Conservation (phyloP, 2,888 invertebrate species). For the Pollenia labialis region DNA sequence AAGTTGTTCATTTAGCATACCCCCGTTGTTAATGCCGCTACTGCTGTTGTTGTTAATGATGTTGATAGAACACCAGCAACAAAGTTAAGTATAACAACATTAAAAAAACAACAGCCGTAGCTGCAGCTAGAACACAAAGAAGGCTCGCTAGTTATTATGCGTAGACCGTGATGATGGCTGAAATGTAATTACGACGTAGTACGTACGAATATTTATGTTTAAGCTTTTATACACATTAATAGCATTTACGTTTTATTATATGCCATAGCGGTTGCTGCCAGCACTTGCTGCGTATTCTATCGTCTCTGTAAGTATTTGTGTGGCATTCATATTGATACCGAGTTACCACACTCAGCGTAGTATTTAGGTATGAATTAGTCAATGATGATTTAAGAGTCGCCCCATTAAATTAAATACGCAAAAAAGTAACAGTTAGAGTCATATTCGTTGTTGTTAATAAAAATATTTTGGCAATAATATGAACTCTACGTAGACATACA, state of each 20-base stretch:
- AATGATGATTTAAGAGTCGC: neutral
- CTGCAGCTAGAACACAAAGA: slow-evolving; percentile 2
- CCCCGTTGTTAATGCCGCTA: neutral
- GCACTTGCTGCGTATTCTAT: neutral
- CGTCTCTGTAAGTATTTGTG: slow-evolving; percentile 20
- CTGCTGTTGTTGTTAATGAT: slow-evolving; percentile 42
- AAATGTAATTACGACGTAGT: slow-evolving; percentile 42
- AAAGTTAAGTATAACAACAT: slow-evolving; percentile 19
- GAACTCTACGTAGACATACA: slow-evolving; percentile 11
- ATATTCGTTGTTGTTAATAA: slow-evolving; percentile 46
- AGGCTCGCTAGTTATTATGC: slow-evolving; percentile 32
- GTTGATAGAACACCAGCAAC: slow-evolving; percentile 53
- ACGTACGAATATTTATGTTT: slow-evolving; percentile 3
- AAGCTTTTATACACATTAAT: neutral
- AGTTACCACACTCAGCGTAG: neutral
- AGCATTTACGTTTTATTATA: neutral
- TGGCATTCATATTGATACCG: neutral
- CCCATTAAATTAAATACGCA: neutral
- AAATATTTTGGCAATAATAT: slow-evolving; percentile 58
- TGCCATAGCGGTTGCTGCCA: neutral
- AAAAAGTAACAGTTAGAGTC: slow-evolving; percentile 42
- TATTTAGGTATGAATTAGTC: slow-evolving; percentile 18
- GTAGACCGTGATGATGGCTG: slow-evolving; percentile 31
- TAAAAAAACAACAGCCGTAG: neutral
- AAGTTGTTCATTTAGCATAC: slow-evolving; percentile 36